phyloP scores from a whole-genome alignment of 2,888 invertebrate species.

The Eupithecia inturbata region DNA sequence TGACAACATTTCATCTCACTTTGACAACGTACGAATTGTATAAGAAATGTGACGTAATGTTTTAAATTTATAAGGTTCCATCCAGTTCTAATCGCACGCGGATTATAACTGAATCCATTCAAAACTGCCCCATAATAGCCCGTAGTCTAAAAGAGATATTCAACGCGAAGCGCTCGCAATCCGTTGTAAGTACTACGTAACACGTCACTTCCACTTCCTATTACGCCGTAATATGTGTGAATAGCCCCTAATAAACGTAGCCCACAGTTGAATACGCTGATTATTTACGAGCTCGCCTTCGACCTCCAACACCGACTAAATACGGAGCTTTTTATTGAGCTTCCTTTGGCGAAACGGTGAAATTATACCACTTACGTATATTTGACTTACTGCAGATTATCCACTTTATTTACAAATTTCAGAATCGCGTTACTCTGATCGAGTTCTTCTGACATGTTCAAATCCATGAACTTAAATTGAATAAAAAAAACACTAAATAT shows the following conservation, averaged over 20 bases:
- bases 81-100: no score
- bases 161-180: slow-evolving; percentile 1
- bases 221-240: slow-evolving; percentile 19
- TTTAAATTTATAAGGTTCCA: no score
- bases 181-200: slow-evolving; percentile 6
- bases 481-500: no score
- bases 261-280: slow-evolving; percentile 63
- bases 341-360: slow-evolving; percentile 60
- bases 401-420: no score
- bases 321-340: slow-evolving; percentile 59
- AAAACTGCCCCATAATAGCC: background rate
- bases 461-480: no score
- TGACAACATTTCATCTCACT: no score
- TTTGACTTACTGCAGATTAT: background rate
- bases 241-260: slow-evolving; percentile 29
- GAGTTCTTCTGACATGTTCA: no score
- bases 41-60: no score
- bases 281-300: slow-evolving; percentile 64
- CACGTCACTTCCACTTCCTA: slow-evolving; percentile 9
- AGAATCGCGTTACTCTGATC: no score
- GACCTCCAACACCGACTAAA: slow-evolving; percentile 48
- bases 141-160: slow-evolving; percentile 1
- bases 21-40: no score
- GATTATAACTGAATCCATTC: background rate
- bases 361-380: slow-evolving; percentile 40